phyloP scores from a whole-genome alignment of 2,797 vertebrate genomes.

The Dromococcyx pavoninus region DNA sequence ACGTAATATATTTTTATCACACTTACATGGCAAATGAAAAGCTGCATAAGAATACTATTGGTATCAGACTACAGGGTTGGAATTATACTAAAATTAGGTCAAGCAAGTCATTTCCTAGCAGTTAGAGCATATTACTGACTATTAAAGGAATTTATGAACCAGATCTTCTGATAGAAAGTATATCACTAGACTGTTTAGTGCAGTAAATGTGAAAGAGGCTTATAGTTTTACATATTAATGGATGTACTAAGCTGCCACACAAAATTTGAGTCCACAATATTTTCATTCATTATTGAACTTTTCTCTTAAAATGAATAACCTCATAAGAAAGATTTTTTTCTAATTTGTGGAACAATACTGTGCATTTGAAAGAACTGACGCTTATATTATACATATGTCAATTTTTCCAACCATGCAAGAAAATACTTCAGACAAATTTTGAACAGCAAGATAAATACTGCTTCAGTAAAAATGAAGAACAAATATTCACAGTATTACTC shows the following conservation, averaged over 20 bases:
- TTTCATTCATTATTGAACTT: slow-evolving; percentile 36
- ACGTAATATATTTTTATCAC: slow-evolving; percentile 44
- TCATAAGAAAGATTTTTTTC: not conserved
- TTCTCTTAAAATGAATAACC: not conserved
- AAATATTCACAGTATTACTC: not conserved
- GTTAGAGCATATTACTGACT: slow-evolving; percentile 65
- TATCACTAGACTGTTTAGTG: slow-evolving; percentile 59
- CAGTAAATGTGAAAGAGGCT: slow-evolving; percentile 38
- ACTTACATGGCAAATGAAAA: slow-evolving; percentile 26
- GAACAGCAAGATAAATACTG: not conserved
- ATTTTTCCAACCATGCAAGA: not conserved
- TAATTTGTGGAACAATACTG: not conserved
- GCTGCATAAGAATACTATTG: not conserved
- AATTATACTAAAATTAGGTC: slow-evolving; percentile 57
- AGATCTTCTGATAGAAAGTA: slow-evolving; percentile 64
- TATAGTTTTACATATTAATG: slow-evolving; percentile 61
- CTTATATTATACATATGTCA: not conserved
- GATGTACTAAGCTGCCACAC: slow-evolving; percentile 40
- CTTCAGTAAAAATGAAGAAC: not conserved
- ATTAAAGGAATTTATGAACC: slow-evolving; percentile 69
- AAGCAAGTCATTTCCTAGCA: slow-evolving; percentile 63
- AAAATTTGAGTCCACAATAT: slow-evolving; percentile 20
- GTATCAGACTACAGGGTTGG: slow-evolving; percentile 20
- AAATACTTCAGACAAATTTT: not conserved
- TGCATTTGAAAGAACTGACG: not conserved